A percentile compares a stretch with the other conserved stretches of the same genome.
These are phyloP conservation scores for Danio tinwini DNA, from an alignment of 2,797 vertebrate genomes.

Conservation along the genomic window DNA sequence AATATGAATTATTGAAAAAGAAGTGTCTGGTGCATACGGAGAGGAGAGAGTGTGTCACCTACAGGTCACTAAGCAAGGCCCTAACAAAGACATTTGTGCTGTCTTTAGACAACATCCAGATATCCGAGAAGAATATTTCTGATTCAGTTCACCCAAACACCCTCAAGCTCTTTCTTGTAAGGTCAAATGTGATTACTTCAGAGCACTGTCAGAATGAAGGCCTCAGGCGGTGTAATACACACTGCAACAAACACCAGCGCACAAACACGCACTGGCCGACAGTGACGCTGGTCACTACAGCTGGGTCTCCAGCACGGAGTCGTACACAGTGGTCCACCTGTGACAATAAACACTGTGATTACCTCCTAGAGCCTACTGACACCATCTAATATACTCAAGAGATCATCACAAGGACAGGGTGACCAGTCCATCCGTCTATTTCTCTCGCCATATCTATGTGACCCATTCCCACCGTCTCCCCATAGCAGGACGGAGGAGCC, in stretches of 20 bases:
- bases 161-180: constrained; percentile 22
- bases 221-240: constrained; percentile 34
- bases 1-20: too few relatives aligned
- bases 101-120: not conserved
- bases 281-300: constrained; percentile 67
- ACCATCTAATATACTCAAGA: constrained; percentile 65
- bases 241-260: constrained; percentile 41
- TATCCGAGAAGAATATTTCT: constrained; percentile 28
- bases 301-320: constrained; percentile 67
- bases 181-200: constrained; percentile 49
- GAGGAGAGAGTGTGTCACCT: too few relatives aligned
- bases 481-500: constrained; percentile 29
- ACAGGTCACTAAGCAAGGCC: not conserved
- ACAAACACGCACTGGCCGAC: constrained; percentile 30
- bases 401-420: constrained; percentile 65
- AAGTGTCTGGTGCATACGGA: too few relatives aligned
- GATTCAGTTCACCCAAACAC: constrained; percentile 22
- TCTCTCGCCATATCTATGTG: constrained; percentile 26
- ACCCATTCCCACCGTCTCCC: constrained; percentile 36
- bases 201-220: constrained; percentile 43
- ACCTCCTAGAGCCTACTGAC: constrained; percentile 73
- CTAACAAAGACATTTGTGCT: not conserved
- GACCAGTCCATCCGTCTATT: constrained; percentile 42
- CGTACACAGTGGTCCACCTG: constrained; percentile 72
- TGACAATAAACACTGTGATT: constrained; percentile 76